phyloP scores from a whole-genome alignment of 2,797 vertebrate species.

The Enteromius treurensis region DNA sequence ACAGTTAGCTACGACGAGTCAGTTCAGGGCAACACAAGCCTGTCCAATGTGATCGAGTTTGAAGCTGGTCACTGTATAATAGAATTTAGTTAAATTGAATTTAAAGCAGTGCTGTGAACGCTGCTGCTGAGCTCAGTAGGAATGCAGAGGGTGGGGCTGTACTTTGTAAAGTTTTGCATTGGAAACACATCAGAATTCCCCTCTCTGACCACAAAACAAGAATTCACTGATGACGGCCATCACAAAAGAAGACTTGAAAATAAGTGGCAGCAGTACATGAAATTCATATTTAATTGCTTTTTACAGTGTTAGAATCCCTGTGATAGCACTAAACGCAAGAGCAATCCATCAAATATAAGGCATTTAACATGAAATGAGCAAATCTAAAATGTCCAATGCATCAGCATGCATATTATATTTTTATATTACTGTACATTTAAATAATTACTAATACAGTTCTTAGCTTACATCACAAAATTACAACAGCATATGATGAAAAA shows the following conservation, averaged over 20 bases:
- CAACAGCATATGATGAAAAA: constrained; percentile 10
- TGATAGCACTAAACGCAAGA: constrained; percentile 14
- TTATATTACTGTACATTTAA: constrained; percentile 16
- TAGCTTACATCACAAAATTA: constrained; percentile 1
- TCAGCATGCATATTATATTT: constrained; percentile 15
- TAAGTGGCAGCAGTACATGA: neutral
- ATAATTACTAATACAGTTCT: neutral
- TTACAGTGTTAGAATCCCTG: constrained; percentile 11
- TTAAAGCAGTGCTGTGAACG: constrained; percentile 68
- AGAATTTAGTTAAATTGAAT: constrained; percentile 74
- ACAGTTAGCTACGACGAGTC: neutral
- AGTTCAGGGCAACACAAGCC: neutral
- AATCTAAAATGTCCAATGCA: neutral
- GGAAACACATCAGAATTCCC: constrained; percentile 49
- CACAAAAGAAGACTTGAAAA: neutral
- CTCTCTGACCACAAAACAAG: constrained; percentile 11
- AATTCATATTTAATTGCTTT: constrained; percentile 13
- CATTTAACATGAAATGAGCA: neutral
- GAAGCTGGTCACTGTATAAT: constrained; percentile 61
- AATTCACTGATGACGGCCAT: neutral
- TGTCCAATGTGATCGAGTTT: constrained; percentile 25
- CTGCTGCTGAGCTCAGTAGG: constrained; percentile 65
- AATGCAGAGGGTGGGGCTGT: constrained; percentile 67
- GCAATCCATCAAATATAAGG: constrained; percentile 9
- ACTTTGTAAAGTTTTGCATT: constrained; percentile 42